Base-by-base conservation (phyloP, 2,888 invertebrate species). In the Thera obeliscata region DNA sequence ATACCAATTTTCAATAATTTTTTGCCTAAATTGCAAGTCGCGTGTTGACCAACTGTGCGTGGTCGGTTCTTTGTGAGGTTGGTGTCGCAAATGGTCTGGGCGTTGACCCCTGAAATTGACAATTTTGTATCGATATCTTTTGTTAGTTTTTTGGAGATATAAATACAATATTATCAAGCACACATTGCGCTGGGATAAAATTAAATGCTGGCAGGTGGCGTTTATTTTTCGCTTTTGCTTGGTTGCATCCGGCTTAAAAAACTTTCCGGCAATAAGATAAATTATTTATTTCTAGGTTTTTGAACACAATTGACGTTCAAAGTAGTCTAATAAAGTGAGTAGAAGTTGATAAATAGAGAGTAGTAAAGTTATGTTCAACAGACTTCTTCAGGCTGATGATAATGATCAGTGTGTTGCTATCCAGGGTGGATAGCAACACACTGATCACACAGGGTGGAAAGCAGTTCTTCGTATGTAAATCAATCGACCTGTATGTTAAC, bases 31-130 rank as follows among this genome's bases (percentile, higher is more conserved):
- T 69, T 72, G 70, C 72, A 67, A 70, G 61, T 72, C 69, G 74
- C 74, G 71, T 73, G 64, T 73, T 71, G 65, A 56, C n/a, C 67
- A 75, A 73, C 62, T 64, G 70, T 72, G 75, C 75, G 75, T 74
- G 69, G 60, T 41, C 50, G 49, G 54, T 46, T 46, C 22, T 35
- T 41, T 33, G 12, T 64, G 11, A 35, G 22, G 41, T 9, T 52
- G 1, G 35, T 69, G 63, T 63, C 48, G 69, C 36, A 69, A 69
- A 60, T 41, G 50, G 43, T 55, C 64, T 55, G 68, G 69, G 3
- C 60, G 54, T 61, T 66, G 60, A 69, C 66, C 69, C 67, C 61
- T 69, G 69, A 67, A 73, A 73, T 73, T 69, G 52, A 11, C 41
- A 12, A 49, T 35, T 60, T 50, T 9, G n/a, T 35, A 46, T 12